A percentile compares a stretch with the other conserved stretches of the same genome.
These are phyloP conservation scores for Marmota flaviventris DNA, from an alignment of 2,113 vertebrate genomes.

Conservation along the genomic window DNA sequence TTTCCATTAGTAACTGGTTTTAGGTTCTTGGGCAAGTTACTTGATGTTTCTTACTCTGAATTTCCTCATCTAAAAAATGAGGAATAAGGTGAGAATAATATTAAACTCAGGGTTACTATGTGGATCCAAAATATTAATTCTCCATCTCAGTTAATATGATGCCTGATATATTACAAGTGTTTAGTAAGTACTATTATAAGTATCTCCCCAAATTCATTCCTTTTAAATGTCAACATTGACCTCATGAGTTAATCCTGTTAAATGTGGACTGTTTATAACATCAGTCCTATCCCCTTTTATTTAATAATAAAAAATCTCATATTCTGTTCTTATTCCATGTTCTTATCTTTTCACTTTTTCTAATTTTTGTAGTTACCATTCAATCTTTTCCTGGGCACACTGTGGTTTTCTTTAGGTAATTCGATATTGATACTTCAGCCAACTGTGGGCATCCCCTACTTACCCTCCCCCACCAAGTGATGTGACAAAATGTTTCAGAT, in stretches of 20 bases:
- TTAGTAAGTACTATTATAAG: neutral
- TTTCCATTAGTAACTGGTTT: conserved; percentile 19
- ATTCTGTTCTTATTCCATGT: neutral
- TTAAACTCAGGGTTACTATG: neutral
- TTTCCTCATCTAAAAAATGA: conserved; percentile 55
- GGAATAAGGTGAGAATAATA: neutral
- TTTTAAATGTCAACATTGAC: conserved; percentile 12
- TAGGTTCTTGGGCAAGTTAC: conserved; percentile 15
- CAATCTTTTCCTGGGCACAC: neutral
- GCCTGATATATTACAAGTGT: neutral
- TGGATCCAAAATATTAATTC: neutral
- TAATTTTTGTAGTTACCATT: neutral
- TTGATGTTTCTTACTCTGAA: neutral
- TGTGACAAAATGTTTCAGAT: neutral
- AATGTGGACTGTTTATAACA: neutral
- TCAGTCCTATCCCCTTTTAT: neutral
- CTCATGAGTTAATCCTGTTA: conserved; percentile 1
- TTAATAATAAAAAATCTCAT: conserved; percentile 25
- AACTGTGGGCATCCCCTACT: neutral
- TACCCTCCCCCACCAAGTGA: no score
- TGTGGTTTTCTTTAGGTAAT: neutral
- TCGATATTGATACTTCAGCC: neutral
- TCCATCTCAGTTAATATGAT: neutral
- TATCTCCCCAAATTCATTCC: neutral
- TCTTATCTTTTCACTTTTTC: neutral